A percentile compares a stretch with the other conserved stretches of the same genome.
Conservation (phyloP, 2,888 invertebrate species). For the Heliconius cydno region DNA sequence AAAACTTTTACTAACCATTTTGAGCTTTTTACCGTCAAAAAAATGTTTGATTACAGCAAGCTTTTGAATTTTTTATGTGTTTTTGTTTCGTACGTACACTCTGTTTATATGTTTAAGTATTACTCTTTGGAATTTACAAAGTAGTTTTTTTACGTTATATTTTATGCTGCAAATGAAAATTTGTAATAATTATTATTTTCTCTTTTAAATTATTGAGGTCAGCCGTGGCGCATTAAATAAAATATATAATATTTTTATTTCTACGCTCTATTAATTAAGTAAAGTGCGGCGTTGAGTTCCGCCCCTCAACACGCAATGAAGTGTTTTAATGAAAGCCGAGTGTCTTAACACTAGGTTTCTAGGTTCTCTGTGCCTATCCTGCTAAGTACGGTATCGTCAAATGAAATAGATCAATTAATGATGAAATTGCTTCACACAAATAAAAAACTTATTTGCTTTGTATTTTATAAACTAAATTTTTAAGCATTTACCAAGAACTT, state of each 20-base stretch:
- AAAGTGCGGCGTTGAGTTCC: no score
- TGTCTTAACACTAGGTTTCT: background rate
- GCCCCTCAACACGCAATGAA: no score
- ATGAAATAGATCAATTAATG: no score
- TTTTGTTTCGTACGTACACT: conserved; percentile 3
- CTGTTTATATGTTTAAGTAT: background rate
- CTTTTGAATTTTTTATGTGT: background rate
- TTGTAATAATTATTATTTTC: background rate
- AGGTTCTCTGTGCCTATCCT: background rate
- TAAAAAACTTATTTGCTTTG: background rate
- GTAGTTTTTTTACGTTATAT: background rate
- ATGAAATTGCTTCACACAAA: background rate
- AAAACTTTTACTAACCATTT: conserved; percentile 65
- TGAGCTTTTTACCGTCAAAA: conserved; percentile 61
- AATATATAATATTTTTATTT: no score
- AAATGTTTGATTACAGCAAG: background rate
- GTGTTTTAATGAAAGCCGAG: background rate
- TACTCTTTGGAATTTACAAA: background rate
- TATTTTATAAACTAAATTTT: no score
- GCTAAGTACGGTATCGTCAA: background rate
- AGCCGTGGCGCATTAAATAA: no score
- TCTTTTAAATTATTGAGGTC: background rate
- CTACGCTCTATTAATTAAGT: no score
- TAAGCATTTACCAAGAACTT: no score
- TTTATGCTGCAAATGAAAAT: background rate